Percentiles rank a stretch among this genome's conserved stretches.
Evolutionary conservation across 2,113 vertebrate species (phyloP).

Genomic region (Eulemur macaco): DNA sequence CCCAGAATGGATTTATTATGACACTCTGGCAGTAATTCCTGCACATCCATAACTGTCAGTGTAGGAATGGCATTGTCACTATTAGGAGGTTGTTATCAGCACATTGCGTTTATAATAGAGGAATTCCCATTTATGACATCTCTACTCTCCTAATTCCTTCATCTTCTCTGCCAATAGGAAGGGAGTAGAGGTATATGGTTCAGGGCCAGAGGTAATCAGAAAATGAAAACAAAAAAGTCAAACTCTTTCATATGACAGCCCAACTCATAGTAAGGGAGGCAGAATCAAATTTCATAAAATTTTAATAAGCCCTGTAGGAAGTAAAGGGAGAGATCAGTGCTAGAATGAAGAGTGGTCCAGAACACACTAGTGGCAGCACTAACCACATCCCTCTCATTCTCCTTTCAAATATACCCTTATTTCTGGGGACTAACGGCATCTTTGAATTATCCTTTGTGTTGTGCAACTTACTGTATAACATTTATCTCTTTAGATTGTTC

Average conservation of each 20-base stretch:
- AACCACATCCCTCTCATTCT: fast-evolving
- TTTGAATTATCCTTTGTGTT: not conserved
- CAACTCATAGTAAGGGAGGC: not conserved
- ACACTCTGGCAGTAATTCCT: not conserved
- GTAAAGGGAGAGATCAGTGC: not conserved
- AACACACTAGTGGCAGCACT: fast-evolving
- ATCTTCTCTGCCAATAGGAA: not conserved
- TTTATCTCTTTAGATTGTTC: not conserved
- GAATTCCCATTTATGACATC: not conserved
- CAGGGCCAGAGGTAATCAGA: not conserved
- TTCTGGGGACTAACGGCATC: not conserved
- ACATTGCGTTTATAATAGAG: not conserved
- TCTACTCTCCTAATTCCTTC: not conserved
- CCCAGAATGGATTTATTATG: not conserved
- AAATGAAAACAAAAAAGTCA: not conserved
- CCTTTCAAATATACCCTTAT: not conserved
- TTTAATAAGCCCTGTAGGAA: not conserved
- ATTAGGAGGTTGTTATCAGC: not conserved
- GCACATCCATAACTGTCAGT: not conserved
- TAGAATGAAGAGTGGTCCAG: not conserved
- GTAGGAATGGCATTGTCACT: not conserved
- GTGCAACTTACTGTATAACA: not conserved
- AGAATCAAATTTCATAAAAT: not conserved
- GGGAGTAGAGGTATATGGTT: not conserved
- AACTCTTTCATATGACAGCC: not conserved